Base-by-base conservation (phyloP, 1,140 invertebrate species). In the Dendrolimus punctatus region DNA sequence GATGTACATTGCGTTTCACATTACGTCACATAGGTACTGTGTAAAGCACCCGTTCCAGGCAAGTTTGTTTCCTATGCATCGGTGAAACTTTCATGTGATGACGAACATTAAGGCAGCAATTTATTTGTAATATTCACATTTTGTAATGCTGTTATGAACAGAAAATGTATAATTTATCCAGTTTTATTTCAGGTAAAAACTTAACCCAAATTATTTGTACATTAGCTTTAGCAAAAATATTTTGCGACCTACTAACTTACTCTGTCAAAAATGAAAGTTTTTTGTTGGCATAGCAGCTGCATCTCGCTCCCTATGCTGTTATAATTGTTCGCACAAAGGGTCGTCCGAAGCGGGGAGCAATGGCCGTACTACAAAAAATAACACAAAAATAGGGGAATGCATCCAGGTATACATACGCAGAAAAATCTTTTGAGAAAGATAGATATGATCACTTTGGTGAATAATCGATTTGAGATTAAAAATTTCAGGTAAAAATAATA, bases 281-380 rank as follows among this genome's bases (percentile, higher is more conserved):
- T 64, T 65, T 54, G 64, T 73, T 76, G 75, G 74, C 70, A 79
- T 80, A 79, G 74, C 82, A 85, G 82, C 82, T 85, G 82, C 80
- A 77, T 73, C 58, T 66, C 56, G 69, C 64, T 71, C 78, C 80
- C 77, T 76, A 76, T 74, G 53, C 54, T 70, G 65, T 68, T 72
- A 76, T 76, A 71, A 81, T 85, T 80, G 80, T 82, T 76, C 71
- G 67, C 60, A 71, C 73, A 74, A 62, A 79, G 80, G 77, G 79
- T 80, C 80, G 80, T 72, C 73, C 66, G 66, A 76, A 70, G 73
- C 69, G 64, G 78, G 73, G 77, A 80, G 73, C 75, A 79, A 70
- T 73, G 67, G 67, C 64, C 71, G 68, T 46, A 60, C 6, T 58
- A 67, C 62, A 72, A 72, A 80, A 80, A 76, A 76, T 74, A 58